A percentile compares a stretch with the other conserved stretches of the same genome.
phyloP scores from a whole-genome alignment of 2,113 vertebrate genomes.

The Chaetops frenatus region DNA sequence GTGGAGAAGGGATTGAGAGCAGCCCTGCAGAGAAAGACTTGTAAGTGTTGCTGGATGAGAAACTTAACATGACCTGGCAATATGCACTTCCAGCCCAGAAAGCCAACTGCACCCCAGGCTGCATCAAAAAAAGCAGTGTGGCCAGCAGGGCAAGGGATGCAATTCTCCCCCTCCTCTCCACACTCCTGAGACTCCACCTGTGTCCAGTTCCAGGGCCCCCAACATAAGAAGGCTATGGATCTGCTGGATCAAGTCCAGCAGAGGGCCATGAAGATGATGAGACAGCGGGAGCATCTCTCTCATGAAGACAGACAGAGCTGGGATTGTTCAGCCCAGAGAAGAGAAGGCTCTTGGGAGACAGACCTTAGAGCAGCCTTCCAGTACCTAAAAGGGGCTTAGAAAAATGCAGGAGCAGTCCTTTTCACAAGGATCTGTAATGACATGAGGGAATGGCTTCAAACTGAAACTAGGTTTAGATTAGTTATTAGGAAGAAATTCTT shows the following conservation, averaged over 20 bases:
- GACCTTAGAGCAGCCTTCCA: not conserved
- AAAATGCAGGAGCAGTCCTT: not conserved
- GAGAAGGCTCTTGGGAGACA: not conserved
- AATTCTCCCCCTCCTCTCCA: not conserved
- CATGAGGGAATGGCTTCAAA: not conserved
- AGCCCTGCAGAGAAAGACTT: not conserved
- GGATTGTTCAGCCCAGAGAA: not conserved
- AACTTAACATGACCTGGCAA: not conserved
- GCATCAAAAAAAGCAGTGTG: not conserved
- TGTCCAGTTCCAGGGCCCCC: not conserved
- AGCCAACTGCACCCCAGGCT: not conserved
- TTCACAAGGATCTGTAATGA: not conserved
- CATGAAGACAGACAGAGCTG: not conserved
- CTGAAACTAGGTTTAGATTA: too few relatives aligned
- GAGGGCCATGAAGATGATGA: not conserved
- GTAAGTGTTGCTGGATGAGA: not conserved
- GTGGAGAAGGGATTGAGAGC: not conserved
- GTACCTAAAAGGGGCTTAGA: not conserved
- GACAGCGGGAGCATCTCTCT: not conserved
- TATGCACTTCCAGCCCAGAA: not conserved
- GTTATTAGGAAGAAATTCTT: not conserved
- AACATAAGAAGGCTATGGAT: not conserved
- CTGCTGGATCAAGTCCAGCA: not conserved
- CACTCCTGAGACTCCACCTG: not conserved
- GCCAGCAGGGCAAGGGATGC: not conserved